These are phyloP conservation scores for Gambelia wislizenii DNA, from an alignment of 2,797 vertebrate species.

Conservation along the genomic window DNA sequence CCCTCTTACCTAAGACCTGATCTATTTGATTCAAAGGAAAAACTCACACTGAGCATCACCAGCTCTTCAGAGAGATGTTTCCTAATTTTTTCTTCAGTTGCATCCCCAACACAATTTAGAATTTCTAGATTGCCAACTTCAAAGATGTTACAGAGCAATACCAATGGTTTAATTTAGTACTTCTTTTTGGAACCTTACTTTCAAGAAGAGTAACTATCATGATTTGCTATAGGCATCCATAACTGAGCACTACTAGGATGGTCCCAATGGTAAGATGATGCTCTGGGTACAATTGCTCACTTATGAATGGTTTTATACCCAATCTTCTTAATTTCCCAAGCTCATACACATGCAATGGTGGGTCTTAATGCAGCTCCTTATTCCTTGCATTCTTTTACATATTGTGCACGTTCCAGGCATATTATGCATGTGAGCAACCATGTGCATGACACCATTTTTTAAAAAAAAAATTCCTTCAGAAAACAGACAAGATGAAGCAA, in stretches of 20 bases:
- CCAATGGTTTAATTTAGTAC: not conserved
- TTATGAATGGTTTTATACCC: too few relatives aligned
- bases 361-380: not conserved
- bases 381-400: not conserved
- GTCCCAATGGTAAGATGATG: too few relatives aligned
- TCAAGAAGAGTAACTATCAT: too few relatives aligned
- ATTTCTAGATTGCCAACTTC: not conserved
- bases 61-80: not conserved
- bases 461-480: not conserved
- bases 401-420: not conserved
- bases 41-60: not conserved
- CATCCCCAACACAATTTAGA: not conserved
- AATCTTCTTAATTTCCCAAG: not conserved
- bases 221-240: too few relatives aligned
- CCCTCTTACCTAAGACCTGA: conserved; percentile 16
- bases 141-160: not conserved
- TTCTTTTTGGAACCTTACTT: not conserved
- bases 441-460: not conserved
- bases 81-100: not conserved
- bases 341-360: too few relatives aligned
- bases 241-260: too few relatives aligned
- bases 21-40: conserved; percentile 8
- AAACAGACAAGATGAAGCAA: too few relatives aligned
- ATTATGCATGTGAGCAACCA: not conserved
- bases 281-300: too few relatives aligned